Evolutionary conservation across 2,888 invertebrate genomes (phyloP).

Genomic region (Rhimphoctona megacephalus): DNA sequence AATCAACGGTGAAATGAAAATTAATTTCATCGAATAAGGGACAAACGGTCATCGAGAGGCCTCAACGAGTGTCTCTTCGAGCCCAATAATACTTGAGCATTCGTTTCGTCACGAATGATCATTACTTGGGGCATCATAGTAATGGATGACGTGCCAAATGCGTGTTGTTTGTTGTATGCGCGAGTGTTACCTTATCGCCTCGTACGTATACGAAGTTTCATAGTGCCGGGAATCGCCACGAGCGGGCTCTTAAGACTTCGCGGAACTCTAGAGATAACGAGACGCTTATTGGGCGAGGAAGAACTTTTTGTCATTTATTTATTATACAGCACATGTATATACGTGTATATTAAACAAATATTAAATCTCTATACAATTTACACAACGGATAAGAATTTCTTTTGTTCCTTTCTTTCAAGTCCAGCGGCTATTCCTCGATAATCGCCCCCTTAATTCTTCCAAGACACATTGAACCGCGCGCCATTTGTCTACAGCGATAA

Average conservation of each 20-base stretch:
- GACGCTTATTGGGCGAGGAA: constrained; percentile 1
- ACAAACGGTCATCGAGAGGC: constrained; percentile 38
- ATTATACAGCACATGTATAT: not conserved
- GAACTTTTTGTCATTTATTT: not conserved
- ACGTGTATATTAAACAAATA: not conserved
- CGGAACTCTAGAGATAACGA: constrained; percentile 30
- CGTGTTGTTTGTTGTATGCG: constrained; percentile 13
- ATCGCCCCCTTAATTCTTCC: not conserved
- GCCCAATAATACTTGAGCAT: constrained; percentile 9
- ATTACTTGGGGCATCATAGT: constrained; percentile 51
- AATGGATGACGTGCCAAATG: constrained; percentile 26
- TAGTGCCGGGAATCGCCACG: constrained; percentile 17
- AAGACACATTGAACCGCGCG: not conserved
- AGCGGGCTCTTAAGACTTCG: constrained; percentile 20
- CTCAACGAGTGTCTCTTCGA: constrained; percentile 35
- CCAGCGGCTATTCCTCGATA: not conserved
- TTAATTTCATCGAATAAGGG: not conserved
- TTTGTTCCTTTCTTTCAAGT: not conserved
- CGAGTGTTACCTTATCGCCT: constrained; percentile 36
- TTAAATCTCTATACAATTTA: not conserved
- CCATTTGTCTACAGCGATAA: not conserved
- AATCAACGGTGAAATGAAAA: not conserved
- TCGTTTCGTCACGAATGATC: constrained; percentile 42
- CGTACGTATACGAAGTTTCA: constrained; percentile 9
- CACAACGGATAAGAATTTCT: not conserved